Conservation (phyloP, 1,140 invertebrate genomes). For the Caenorhabditis latens region DNA sequence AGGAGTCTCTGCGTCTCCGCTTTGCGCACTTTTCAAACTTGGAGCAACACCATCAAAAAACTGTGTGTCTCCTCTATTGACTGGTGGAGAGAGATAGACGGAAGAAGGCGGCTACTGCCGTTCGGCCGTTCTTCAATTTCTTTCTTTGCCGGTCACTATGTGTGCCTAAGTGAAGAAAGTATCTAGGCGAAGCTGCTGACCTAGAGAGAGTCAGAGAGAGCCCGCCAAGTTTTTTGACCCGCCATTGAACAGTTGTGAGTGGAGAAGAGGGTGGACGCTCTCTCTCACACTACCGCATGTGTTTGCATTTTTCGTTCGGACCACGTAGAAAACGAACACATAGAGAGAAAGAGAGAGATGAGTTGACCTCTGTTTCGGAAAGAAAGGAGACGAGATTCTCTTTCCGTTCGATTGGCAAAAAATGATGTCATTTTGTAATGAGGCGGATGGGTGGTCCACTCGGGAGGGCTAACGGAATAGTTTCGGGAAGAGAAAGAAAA, state of each 20-base stretch:
- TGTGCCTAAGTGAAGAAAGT: background rate
- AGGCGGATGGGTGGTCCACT: background rate
- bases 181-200: background rate
- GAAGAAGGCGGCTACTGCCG: background rate
- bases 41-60: slow-evolving; percentile 1
- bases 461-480: background rate
- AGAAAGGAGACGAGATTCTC: background rate
- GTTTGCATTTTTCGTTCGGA: slow-evolving; percentile 31
- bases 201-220: background rate
- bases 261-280: background rate
- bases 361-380: slow-evolving; percentile 8
- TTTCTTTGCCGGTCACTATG: background rate
- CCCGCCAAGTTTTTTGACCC: slow-evolving; percentile 13
- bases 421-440: slow-evolving; percentile 34
- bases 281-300: background rate
- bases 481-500: slow-evolving; percentile 4
- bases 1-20: background rate
- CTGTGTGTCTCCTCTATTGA: background rate
- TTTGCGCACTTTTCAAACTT: slow-evolving; percentile 24
- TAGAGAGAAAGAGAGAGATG: background rate
- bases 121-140: background rate
- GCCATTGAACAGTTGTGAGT: slow-evolving; percentile 19
- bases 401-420: background rate
- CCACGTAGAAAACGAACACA: background rate
- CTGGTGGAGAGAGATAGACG: too few species aligned